These are phyloP conservation scores for Pteropus rufus DNA, from an alignment of 2,797 vertebrate genomes.

Conservation along the genomic window DNA sequence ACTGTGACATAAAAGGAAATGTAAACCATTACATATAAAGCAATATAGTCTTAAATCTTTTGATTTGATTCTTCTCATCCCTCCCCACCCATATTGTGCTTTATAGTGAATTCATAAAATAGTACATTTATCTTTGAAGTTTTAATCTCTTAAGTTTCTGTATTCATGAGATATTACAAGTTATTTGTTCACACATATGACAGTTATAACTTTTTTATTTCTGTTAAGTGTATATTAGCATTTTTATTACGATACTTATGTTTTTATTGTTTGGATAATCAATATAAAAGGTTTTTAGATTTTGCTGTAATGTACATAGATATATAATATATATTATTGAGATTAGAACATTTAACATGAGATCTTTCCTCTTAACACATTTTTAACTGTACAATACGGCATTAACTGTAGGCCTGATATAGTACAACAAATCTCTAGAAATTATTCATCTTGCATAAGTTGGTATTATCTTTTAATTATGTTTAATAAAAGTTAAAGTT, in stretches of 20 bases:
- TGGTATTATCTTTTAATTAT: constrained; percentile 8
- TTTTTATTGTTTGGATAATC: not conserved
- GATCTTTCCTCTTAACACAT: not conserved
- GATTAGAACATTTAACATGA: not conserved
- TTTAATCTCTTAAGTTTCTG: not conserved
- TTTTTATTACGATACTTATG: not conserved
- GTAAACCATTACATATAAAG: constrained; percentile 35
- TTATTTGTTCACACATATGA: not conserved
- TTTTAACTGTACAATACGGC: not conserved
- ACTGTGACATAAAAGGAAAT: constrained; percentile 44
- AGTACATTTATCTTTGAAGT: not conserved
- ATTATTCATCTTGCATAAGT: not conserved
- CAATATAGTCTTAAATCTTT: not conserved
- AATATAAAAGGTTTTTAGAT: not conserved
- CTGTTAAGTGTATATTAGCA: not conserved
- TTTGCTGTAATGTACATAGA: not conserved
- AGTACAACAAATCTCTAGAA: not conserved
- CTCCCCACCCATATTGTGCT: not conserved
- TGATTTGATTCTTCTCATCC: not conserved
- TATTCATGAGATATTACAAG: not conserved
- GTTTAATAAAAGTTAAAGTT: not conserved
- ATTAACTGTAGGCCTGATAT: not conserved
- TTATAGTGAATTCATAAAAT: constrained; percentile 4
- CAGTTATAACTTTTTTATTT: not conserved
- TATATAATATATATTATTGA: not conserved